Conservation (phyloP, 2,888 invertebrate species). For the Leptogaster cylindrica region DNA sequence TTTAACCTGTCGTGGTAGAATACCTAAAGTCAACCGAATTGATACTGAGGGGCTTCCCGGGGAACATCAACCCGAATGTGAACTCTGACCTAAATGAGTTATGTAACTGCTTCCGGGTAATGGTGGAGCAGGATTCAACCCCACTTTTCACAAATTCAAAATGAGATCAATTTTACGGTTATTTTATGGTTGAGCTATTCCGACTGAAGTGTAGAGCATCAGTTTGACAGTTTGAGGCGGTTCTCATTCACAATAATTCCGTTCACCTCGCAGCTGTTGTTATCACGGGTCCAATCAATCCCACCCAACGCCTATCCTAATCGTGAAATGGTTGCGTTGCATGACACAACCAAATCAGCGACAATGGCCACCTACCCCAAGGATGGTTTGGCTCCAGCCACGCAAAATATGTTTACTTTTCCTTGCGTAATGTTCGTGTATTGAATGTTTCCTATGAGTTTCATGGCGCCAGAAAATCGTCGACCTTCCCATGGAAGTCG, state of each 20-base stretch:
- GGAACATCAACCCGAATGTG: conserved; percentile 1
- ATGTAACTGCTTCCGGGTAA: background rate
- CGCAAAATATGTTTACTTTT: conserved; percentile 17
- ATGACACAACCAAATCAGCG: conserved; percentile 34
- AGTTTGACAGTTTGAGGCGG: background rate
- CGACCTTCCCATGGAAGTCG: conserved; percentile 23
- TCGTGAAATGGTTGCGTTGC: conserved; percentile 25
- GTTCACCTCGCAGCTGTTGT: background rate
- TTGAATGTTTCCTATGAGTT: too few relatives aligned
- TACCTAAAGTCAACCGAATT: background rate
- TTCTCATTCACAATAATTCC: background rate
- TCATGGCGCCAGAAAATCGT: conserved; percentile 30
- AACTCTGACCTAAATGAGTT: background rate
- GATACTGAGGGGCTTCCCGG: conserved; percentile 2
- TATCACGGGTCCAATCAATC: background rate
- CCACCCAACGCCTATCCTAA: conserved; percentile 18
- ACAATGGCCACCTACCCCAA: conserved; percentile 30
- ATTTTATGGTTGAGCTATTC: conserved; percentile 8
- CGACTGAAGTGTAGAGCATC: background rate
- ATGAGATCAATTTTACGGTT: conserved; percentile 17
- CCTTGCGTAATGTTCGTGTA: conserved; percentile 14
- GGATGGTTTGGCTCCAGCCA: background rate
- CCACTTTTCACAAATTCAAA: conserved; percentile 22
- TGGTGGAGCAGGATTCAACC: background rate
- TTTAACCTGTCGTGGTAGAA: conserved; percentile 11